Evolutionary conservation across 2,113 vertebrate species (phyloP), one percentile per base, ranked within the genome.

Genomic region (Lota lota): DNA sequence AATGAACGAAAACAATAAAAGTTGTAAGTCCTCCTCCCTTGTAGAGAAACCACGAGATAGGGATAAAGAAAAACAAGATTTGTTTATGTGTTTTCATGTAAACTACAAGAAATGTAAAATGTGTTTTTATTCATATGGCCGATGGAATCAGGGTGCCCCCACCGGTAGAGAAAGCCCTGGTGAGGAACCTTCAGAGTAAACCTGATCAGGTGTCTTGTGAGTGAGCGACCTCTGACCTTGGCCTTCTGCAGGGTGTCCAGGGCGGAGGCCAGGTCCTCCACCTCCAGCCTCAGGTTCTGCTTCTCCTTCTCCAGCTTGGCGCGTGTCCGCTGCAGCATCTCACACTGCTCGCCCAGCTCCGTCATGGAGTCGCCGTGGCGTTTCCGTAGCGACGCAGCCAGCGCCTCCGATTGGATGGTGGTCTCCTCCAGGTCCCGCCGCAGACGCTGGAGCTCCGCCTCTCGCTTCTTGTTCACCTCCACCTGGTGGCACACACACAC

Each of bases 261-360:
- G 0, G 90, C 88, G 1, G 88, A 81, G 0, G 86, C 64, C 65
- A 94, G 79, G 61, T 92, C 90, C 0, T 94, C 92, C 71, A 93
- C 82, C 83, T 94, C 93, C 81, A 91, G 79, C 62, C 87, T 88
- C 77, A 94, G 83, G 69, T 77, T 91, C 74, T 93, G 91, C 59
- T 94, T 94, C 24, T 94, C 93, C 68, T 94, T 94, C 78, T 94
- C 93, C 79, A 93, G 89, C 15, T 91, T 93, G 77, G 85, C 87
- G 0, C 91, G 82, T 53, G 79, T 78, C 69, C 93, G 80, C 84
- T 94, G 93, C 78, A 93, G 88, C 21, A 81, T 77, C 67, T 93
- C 92, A 0, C 87, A 91, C 83, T 93, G 93, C 75, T 94, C 93
- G 4, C 79, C 85, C 64, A 93, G 84, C 71, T 94, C 93, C 0